Base-by-base conservation (phyloP, 64 coral and sea anemone species). In the Catalaphyllia jardinei region DNA sequence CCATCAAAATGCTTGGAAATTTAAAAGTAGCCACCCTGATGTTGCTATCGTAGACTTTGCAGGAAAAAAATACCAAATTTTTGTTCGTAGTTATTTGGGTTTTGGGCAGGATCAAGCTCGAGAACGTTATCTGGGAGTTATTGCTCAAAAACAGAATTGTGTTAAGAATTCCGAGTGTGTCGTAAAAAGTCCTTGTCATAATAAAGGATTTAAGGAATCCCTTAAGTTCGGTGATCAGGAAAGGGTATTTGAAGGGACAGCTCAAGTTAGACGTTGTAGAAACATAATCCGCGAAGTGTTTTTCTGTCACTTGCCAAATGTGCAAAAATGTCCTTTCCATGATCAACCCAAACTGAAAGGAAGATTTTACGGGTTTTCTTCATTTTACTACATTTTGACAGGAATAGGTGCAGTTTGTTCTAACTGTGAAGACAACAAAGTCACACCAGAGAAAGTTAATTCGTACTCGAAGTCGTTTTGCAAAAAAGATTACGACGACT, bases 181-280 rank as follows among this genome's bases (percentile, higher is more conserved):
- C 24, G 79, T 90, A 4, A 65, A 72, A 54, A 91, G 80, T 60
- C 89, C 89, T 20, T 91, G 89, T 14, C 80, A 91, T 51, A 83
- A 91, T 19, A 57, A 74, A 39, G 80, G 80, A 14, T 83, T 84
- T 31, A 75, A 75, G 7, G 73, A 30, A 35, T 42, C 49, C 10
- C 29, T 85, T 2, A 61, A 10, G 18, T 71, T 91, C 16, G 55
- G 84, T 42, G 78, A n/a, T 22, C 49, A 74, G 17, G 69, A 83
- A 30, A 27, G 72, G n/a, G 11, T 75, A 7, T 52, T 91, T 38
- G 31, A 33, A 72, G 89, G 89, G 10, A 73, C 25, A 28, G 80
- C 72, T 6, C 10, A 59, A n/a, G 69, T 39, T 25, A 11, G 17
- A 22, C 1, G 20, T 4, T 91, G 89, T 81, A 22, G 59, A n/a